Conservation (phyloP, 2,113 vertebrate genomes). For the Symphodus melops region DNA sequence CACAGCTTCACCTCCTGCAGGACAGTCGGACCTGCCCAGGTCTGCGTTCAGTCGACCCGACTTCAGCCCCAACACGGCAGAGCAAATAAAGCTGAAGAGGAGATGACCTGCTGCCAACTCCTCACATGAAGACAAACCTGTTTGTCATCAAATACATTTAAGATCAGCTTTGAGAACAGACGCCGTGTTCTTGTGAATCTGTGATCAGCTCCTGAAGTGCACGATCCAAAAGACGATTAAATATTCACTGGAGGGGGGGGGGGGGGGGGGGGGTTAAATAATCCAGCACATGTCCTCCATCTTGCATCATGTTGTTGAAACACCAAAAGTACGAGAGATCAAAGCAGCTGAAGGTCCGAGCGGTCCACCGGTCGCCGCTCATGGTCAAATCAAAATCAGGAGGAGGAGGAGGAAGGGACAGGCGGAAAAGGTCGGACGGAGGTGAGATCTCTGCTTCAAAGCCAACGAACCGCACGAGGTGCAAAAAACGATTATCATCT, state of each 20-base stretch:
- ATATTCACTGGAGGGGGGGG: constrained; percentile 40
- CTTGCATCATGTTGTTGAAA: constrained; percentile 36
- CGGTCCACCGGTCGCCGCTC: neutral
- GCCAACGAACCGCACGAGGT: too few species aligned
- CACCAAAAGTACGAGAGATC: constrained; percentile 3
- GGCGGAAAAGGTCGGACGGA: too few species aligned
- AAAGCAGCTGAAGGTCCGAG: constrained; percentile 18
- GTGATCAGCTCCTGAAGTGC: constrained; percentile 7
- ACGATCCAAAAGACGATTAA: constrained; percentile 7
- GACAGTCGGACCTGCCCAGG: neutral
- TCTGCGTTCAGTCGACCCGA: too few species aligned
- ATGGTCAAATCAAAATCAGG: constrained; percentile 1
- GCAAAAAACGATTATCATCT: too few species aligned
- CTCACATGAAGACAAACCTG: neutral
- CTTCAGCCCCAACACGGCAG: too few species aligned
- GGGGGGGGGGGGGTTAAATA: constrained; percentile 23
- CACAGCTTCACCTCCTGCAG: constrained; percentile 24
- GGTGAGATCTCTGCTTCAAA: neutral
- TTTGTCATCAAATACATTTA: neutral
- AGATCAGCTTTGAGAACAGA: constrained; percentile 9
- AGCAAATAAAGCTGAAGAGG: too few species aligned
- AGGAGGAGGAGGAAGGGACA: too few species aligned
- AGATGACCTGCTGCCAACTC: too few species aligned
- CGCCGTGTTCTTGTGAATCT: constrained; percentile 3
- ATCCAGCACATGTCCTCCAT: constrained; percentile 38